Percentiles rank a stretch among this genome's conserved stretches.
Evolutionary conservation across 2,113 vertebrate species (phyloP).

Genomic region (Butorides virescens): DNA sequence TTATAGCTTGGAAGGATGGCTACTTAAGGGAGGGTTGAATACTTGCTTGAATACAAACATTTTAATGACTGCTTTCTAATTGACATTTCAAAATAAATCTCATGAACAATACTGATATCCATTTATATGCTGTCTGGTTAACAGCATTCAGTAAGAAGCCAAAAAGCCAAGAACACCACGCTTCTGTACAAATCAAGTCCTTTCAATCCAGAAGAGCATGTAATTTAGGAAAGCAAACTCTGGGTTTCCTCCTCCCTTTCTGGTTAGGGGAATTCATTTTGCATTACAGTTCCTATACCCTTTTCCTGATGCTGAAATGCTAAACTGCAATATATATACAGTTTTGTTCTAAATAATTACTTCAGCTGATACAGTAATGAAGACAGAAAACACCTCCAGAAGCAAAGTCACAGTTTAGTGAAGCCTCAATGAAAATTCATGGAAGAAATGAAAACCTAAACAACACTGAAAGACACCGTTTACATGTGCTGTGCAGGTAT

Average conservation of each 20-base stretch:
- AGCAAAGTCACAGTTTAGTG: background rate
- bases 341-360: background rate
- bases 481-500: background rate
- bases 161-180: background rate
- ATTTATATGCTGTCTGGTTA: background rate
- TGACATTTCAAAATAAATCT: background rate
- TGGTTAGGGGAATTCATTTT: background rate
- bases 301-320: background rate
- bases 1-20: background rate
- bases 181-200: background rate
- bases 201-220: background rate
- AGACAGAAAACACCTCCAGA: fast-evolving
- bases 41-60: background rate
- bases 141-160: background rate
- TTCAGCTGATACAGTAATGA: background rate
- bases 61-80: background rate
- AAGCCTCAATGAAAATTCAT: background rate
- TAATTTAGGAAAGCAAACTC: background rate
- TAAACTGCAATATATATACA: background rate
- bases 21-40: background rate
- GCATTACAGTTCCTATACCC: background rate
- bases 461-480: background rate
- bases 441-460: background rate
- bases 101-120: background rate
- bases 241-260: background rate